Evolutionary conservation across 2,888 invertebrate genomes (phyloP), one percentile per base, ranked within the genome.

Genomic region (Torymus auratus): DNA sequence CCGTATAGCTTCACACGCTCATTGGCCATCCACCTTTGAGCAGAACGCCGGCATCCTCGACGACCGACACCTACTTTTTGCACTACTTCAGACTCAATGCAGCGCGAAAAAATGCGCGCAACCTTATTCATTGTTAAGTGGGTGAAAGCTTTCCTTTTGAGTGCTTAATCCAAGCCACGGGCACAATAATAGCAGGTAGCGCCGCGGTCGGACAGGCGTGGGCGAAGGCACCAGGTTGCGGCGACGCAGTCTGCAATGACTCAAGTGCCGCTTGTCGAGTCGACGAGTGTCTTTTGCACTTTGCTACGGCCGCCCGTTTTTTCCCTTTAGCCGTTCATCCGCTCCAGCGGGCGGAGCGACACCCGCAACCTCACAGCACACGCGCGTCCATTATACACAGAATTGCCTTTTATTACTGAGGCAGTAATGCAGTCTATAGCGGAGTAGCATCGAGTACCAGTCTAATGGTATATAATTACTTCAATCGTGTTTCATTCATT

Each of bases 121-220:
- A 85, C 85, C 86, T 87, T 86, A 87, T 88, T 88, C 86, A 85
- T 84, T 83, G 85, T 84, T 84, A 86, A 89, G 89, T 89, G 87
- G 86, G 86, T 88, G 85, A 89, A 89, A 89, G 89, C 89, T 78
- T 81, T 78, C 78, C 88, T 88, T 87, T 88, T 85, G 84, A 89
- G 89, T 86, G 87, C 85, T 87, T 88, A 88, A 89, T 87, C 87
- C 87, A 85, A 85, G 85, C 84, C 78, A 82, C 83, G 84, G 83
- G 28, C 28, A 7, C 85, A 86, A 85, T 86, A 86, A 87, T 87
- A 78, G 83, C 41, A 56, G 50, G 13, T 28, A 28, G 28, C 3
- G 28, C 28, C 5, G 28, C 7, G 28, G 28, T 28, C 7, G 7
- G 50, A 20, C 56, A 15, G 56, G 28, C 15, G 50, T 20, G 5